Evolutionary conservation across 2,888 invertebrate species (phyloP).

Genomic region (Cataglyphis cursor): DNA sequence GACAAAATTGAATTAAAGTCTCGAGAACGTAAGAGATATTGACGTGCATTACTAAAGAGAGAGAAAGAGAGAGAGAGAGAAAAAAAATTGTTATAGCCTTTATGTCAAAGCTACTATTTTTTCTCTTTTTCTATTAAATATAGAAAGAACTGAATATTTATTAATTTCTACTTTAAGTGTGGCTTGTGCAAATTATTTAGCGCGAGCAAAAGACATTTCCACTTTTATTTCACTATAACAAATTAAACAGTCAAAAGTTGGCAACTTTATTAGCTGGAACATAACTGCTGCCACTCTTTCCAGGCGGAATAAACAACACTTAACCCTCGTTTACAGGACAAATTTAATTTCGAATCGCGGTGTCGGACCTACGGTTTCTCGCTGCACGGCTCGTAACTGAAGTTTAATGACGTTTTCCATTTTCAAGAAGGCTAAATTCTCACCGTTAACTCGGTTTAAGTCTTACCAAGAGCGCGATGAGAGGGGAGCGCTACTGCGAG

Average conservation of each 20-base stretch:
- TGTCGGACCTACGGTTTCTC: constrained; percentile 64
- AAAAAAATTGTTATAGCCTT: neutral
- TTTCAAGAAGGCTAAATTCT: constrained; percentile 67
- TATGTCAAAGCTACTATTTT: neutral
- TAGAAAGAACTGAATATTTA: neutral
- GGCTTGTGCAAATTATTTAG: neutral
- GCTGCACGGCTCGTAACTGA: constrained; percentile 67
- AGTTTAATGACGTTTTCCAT: constrained; percentile 76
- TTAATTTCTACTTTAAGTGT: neutral
- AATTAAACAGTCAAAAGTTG: constrained; percentile 35
- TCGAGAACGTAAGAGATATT: neutral
- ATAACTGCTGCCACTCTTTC: neutral
- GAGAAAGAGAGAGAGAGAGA: neutral
- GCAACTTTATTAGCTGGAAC: constrained; percentile 15
- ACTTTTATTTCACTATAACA: neutral
- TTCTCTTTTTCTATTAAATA: neutral
- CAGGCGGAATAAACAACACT: neutral
- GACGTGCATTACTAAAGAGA: neutral
- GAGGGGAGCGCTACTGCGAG: constrained; percentile 69
- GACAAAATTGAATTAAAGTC: constrained; percentile 19
- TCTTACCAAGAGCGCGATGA: constrained; percentile 72
- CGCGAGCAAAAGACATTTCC: neutral
- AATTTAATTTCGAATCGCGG: constrained; percentile 73
- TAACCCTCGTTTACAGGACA: constrained; percentile 59
- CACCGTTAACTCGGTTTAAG: constrained; percentile 77